phyloP scores from a whole-genome alignment of 1,140 invertebrate genomes.

The Aphaenogaster ashmeadi region DNA sequence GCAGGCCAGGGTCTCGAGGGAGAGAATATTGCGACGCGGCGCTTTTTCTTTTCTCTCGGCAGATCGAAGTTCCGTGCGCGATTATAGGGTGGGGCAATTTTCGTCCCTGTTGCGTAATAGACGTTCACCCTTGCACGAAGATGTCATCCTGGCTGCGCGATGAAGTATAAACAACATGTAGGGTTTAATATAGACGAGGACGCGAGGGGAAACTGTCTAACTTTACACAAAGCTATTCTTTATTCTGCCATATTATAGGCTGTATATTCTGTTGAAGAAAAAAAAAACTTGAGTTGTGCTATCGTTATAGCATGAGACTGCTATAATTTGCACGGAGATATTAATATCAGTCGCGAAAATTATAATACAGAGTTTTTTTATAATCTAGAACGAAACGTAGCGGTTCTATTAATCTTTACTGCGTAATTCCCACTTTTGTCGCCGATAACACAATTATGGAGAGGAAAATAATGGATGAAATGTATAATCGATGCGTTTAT shows the following conservation, averaged over 20 bases:
- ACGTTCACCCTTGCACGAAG: neutral
- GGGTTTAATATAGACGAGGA: slow-evolving; percentile 25
- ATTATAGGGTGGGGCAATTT: slow-evolving; percentile 20
- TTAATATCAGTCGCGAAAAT: neutral
- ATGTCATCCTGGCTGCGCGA: neutral
- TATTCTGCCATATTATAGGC: neutral
- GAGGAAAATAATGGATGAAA: slow-evolving; percentile 11
- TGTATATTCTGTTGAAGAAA: neutral
- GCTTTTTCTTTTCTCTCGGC: neutral
- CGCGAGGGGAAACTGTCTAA: neutral
- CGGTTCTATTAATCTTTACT: slow-evolving; percentile 1
- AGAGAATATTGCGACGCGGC: slow-evolving; percentile 41
- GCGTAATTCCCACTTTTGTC: slow-evolving; percentile 2
- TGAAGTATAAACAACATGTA: slow-evolving; percentile 28
- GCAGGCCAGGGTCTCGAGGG: neutral
- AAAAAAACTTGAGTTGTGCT: neutral
- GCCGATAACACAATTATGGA: neutral
- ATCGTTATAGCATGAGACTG: neutral
- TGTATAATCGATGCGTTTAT: slow-evolving; percentile 24
- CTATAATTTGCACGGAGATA: slow-evolving; percentile 2
- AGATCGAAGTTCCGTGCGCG: slow-evolving; percentile 2
- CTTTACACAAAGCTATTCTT: neutral
- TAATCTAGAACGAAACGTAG: neutral
- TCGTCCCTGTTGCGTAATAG: slow-evolving; percentile 46
- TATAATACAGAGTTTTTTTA: neutral